A percentile compares a stretch with the other conserved stretches of the same genome.
phyloP scores from a whole-genome alignment of 2,797 vertebrate species.

The Diplodus sargus region DNA sequence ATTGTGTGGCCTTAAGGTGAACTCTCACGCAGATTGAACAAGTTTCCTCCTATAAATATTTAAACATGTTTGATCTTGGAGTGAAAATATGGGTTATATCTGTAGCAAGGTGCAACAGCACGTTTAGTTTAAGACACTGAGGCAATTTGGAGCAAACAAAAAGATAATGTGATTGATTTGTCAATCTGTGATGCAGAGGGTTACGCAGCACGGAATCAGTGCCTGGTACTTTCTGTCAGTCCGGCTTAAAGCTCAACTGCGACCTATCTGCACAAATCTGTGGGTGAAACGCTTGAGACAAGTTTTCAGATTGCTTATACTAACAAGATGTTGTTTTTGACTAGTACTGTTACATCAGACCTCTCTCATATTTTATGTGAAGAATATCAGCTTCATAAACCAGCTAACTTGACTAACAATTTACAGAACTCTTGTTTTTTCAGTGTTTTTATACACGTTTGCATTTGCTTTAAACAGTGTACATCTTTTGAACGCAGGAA shows the following conservation, averaged over 20 bases:
- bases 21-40: neutral
- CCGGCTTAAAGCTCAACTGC: too few species aligned
- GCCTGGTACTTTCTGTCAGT: too few species aligned
- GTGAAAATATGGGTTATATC: too few species aligned
- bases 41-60: neutral
- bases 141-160: neutral
- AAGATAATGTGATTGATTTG: neutral
- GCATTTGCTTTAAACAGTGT: too few species aligned
- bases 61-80: neutral
- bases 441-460: too few species aligned
- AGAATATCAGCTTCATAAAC: neutral
- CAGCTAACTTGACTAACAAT: neutral
- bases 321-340: neutral
- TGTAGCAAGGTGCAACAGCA: too few species aligned
- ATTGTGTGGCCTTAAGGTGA: neutral
- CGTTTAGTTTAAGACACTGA: neutral
- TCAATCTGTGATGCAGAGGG: too few species aligned
- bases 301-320: too few species aligned
- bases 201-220: neutral
- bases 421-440: too few species aligned
- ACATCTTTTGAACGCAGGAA: too few species aligned
- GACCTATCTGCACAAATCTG: too few species aligned
- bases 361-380: neutral
- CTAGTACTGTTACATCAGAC: neutral
- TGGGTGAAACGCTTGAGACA: too few species aligned